phyloP scores from a whole-genome alignment of 2,888 invertebrate species.

The Sphaerophoria rueppellii region DNA sequence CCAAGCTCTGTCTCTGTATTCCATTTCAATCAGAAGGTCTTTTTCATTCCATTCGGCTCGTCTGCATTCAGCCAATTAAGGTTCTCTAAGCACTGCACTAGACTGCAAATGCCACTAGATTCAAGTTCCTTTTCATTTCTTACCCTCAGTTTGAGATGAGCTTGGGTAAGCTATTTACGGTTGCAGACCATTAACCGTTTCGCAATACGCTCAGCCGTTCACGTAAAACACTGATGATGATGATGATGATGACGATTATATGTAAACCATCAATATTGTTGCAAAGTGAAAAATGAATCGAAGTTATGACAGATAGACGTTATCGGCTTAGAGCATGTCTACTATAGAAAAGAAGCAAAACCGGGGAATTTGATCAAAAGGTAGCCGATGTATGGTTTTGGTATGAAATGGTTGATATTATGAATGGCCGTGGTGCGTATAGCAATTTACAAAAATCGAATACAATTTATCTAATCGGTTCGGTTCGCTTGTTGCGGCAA shows the following conservation, averaged over 20 bases:
- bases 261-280: slow-evolving; percentile 54
- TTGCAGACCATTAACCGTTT: slow-evolving; percentile 56
- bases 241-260: slow-evolving; percentile 52
- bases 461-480: slow-evolving; percentile 37
- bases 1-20: slow-evolving; percentile 35
- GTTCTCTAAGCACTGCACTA: slow-evolving; percentile 9
- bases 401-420: slow-evolving; percentile 16
- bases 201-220: slow-evolving; percentile 48
- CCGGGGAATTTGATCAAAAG: slow-evolving; percentile 7
- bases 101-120: slow-evolving; percentile 60
- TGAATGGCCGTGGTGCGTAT: slow-evolving; percentile 25
- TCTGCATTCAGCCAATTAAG: slow-evolving; percentile 53
- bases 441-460: slow-evolving; percentile 38
- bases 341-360: background rate
- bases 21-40: slow-evolving; percentile 62
- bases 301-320: slow-evolving; percentile 50
- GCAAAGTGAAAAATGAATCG: slow-evolving; percentile 47
- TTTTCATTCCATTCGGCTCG: background rate
- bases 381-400: slow-evolving; percentile 18
- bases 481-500: background rate
- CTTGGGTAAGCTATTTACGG: slow-evolving; percentile 37
- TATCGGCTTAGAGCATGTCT: slow-evolving; percentile 2
- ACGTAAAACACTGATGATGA: slow-evolving; percentile 36
- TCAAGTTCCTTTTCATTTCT: background rate
- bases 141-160: slow-evolving; percentile 33